Evolutionary conservation across 1,140 invertebrate genomes (phyloP).

Genomic region (Andrena cerasifolii): DNA sequence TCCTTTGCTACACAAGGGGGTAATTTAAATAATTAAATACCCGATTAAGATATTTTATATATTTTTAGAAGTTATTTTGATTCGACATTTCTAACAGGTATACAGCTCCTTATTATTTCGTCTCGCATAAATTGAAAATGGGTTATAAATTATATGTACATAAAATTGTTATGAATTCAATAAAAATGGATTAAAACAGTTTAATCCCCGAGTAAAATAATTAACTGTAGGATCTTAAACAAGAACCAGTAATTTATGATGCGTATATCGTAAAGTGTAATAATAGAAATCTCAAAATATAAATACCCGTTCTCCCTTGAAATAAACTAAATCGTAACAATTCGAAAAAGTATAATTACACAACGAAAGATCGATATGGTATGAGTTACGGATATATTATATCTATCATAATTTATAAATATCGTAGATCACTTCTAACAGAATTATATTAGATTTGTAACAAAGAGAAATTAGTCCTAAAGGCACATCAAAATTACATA

Average conservation of each 20-base stretch:
- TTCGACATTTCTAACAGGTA: conserved; percentile 15
- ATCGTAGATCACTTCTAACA: conserved; percentile 63
- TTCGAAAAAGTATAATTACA: conserved; percentile 16
- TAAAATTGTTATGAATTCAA: conserved; percentile 48
- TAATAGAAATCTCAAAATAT: too few relatives aligned
- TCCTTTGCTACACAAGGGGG: conserved; percentile 14
- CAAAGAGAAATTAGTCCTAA: conserved; percentile 66
- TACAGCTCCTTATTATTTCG: conserved; percentile 22
- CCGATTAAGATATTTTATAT: conserved; percentile 26
- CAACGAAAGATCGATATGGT: conserved; percentile 20
- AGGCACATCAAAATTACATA: conserved; percentile 68
- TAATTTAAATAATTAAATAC: conserved; percentile 20
- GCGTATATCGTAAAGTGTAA: conserved; percentile 2
- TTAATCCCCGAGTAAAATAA: conserved; percentile 27
- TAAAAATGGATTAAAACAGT: conserved; percentile 28
- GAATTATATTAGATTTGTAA: conserved; percentile 66
- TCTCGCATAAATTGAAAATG: conserved; percentile 36
- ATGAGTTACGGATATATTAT: conserved; percentile 58
- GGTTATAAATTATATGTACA: conserved; percentile 38
- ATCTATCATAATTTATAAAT: conserved; percentile 64
- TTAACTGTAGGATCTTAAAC: neutral
- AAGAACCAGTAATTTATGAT: neutral
- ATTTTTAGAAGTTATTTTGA: conserved; percentile 32
- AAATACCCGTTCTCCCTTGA: neutral
- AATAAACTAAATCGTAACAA: conserved; percentile 18